Evolutionary conservation across 2,113 vertebrate genomes (phyloP).

Genomic region (Pachycephala philippinensis): DNA sequence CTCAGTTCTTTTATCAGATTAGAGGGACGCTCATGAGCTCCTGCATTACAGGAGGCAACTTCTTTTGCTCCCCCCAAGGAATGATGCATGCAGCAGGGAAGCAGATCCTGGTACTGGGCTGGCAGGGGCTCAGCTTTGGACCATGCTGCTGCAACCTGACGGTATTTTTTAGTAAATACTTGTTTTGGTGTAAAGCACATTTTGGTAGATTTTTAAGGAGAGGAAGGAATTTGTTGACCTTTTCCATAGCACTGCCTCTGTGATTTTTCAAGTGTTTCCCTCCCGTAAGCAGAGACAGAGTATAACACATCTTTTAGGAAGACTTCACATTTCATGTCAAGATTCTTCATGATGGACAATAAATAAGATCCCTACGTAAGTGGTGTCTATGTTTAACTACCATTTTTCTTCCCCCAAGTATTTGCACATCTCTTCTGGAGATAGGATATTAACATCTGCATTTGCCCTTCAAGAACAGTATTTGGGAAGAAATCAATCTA

Average conservation of each 20-base stretch:
- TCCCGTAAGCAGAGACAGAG: neutral
- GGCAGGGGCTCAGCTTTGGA: neutral
- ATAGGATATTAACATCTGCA: neutral
- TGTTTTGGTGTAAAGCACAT: neutral
- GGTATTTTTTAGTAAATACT: neutral
- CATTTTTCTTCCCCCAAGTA: neutral
- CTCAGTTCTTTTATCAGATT: neutral
- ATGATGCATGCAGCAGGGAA: neutral
- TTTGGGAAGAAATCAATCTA: neutral
- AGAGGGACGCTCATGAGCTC: neutral
- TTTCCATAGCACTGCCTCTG: neutral
- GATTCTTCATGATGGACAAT: neutral
- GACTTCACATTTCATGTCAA: neutral
- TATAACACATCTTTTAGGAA: neutral
- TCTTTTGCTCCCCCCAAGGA: neutral
- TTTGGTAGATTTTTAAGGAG: neutral
- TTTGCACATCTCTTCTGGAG: neutral
- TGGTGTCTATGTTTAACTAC: neutral
- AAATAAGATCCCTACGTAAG: neutral
- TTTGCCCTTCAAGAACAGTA: neutral
- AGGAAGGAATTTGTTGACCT: neutral
- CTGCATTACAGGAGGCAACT: neutral
- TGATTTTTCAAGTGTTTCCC: neutral
- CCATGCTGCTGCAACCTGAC: fast-evolving
- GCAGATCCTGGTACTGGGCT: too few relatives aligned